Conservation (phyloP, 2,113 vertebrate species). For the Cairina moschata region DNA sequence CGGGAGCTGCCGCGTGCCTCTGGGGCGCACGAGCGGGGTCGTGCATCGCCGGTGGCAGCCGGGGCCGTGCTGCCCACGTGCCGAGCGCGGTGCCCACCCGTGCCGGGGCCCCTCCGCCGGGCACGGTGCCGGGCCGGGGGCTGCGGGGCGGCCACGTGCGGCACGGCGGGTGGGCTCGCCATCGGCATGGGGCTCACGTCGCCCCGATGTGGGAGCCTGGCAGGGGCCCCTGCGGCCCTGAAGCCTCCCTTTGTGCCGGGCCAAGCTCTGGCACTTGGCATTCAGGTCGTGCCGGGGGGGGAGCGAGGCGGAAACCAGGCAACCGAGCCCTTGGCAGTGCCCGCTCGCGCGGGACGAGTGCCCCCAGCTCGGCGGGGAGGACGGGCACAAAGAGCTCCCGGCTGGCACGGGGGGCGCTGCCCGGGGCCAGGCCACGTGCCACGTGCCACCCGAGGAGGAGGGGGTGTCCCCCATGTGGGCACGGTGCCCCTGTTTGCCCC, state of each 20-base stretch:
- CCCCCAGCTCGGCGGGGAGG: background rate
- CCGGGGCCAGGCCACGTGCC: conserved; percentile 17
- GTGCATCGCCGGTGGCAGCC: accelerated
- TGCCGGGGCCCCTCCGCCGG: background rate
- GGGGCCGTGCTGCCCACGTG: background rate
- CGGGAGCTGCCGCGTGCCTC: background rate
- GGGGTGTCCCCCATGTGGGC: background rate
- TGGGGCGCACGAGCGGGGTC: accelerated
- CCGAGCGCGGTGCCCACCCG: background rate
- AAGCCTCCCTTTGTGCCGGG: conserved; percentile 48
- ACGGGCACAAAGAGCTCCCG: conserved; percentile 38
- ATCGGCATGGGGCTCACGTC: conserved; percentile 60
- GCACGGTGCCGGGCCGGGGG: background rate
- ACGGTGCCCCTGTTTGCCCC: background rate
- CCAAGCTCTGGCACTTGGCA: conserved; percentile 57
- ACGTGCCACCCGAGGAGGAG: background rate
- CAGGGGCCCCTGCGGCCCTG: background rate
- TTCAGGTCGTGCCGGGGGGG: conserved; percentile 43
- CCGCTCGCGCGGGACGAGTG: background rate
- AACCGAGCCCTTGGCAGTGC: conserved; percentile 66
- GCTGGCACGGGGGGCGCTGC: background rate
- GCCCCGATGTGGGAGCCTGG: conserved; percentile 32
- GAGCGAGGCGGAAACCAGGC: conserved; percentile 58
- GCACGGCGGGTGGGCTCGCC: background rate
- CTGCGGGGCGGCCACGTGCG: background rate